phyloP scores from a whole-genome alignment of 2,888 invertebrate species.

The Cloeon dipterum region DNA sequence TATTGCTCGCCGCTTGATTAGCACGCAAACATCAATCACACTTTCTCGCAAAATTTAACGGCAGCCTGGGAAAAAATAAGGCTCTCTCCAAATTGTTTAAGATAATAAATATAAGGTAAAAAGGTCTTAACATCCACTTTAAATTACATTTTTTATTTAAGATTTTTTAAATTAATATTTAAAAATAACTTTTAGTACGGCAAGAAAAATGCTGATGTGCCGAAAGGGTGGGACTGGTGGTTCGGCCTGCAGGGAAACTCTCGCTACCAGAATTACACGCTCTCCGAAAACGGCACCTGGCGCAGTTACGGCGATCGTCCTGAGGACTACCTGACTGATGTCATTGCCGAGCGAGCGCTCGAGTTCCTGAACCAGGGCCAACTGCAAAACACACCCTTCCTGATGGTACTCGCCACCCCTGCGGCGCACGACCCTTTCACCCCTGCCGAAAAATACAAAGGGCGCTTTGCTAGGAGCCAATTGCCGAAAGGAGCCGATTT shows the following conservation, averaged over 20 bases:
- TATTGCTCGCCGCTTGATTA: no score
- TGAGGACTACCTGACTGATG: slow-evolving; percentile 57
- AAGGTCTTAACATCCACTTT: no score
- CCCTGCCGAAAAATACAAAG: slow-evolving; percentile 47
- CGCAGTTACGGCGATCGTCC: slow-evolving; percentile 26
- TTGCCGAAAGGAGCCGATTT: slow-evolving; percentile 40
- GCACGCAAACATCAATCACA: no score
- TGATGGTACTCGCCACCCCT: slow-evolving; percentile 70
- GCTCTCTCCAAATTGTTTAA: no score
- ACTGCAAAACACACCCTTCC: slow-evolving; percentile 31
- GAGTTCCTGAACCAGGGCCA: slow-evolving; percentile 22
- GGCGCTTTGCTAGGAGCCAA: slow-evolving; percentile 30
- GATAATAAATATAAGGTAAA: no score
- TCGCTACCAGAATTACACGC: slow-evolving; percentile 69
- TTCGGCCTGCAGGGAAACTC: slow-evolving; percentile 77
- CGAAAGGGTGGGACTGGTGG: slow-evolving; percentile 85
- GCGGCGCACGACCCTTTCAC: slow-evolving; percentile 74
- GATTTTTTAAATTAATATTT: slow-evolving; percentile 4
- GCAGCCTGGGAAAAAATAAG: no score
- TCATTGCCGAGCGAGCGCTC: slow-evolving; percentile 39
- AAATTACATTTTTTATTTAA: no score
- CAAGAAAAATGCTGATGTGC: no score
- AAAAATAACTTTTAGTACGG: no score
- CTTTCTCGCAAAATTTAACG: no score
- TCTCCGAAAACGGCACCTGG: slow-evolving; percentile 57